Evolutionary conservation across 1,140 invertebrate genomes (phyloP).

Genomic region (Lepidurus packardi): DNA sequence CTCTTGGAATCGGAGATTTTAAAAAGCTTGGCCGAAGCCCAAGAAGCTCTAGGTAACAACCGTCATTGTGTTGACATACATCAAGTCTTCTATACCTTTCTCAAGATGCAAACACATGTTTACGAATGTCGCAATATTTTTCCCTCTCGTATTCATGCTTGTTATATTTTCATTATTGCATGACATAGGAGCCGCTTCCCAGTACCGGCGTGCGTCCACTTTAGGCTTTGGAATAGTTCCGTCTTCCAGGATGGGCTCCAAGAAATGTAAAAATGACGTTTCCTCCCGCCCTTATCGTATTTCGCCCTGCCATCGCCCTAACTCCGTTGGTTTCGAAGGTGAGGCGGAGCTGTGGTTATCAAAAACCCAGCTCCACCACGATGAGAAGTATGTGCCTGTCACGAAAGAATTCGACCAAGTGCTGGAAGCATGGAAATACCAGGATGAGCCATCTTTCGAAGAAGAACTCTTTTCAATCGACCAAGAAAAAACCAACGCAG

Average conservation of each 20-base stretch:
- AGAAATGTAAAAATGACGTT: neutral
- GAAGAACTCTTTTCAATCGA: neutral
- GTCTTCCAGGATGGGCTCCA: neutral
- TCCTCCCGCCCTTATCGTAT: neutral
- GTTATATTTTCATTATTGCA: neutral
- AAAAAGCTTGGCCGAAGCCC: conserved; percentile 32
- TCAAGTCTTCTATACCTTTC: neutral
- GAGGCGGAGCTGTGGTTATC: conserved; percentile 5
- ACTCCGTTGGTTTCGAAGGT: neutral
- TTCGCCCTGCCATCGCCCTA: neutral
- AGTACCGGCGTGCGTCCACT: neutral
- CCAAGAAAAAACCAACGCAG: neutral
- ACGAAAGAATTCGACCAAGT: neutral
- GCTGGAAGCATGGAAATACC: neutral
- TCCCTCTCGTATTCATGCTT: neutral
- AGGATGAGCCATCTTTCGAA: neutral
- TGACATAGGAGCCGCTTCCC: conserved; percentile 12
- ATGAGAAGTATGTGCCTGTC: neutral
- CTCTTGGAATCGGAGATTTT: conserved; percentile 33
- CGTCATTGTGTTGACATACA: neutral
- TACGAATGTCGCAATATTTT: conserved; percentile 1
- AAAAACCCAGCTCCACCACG: neutral
- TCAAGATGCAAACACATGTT: neutral
- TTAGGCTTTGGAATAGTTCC: conserved; percentile 6
- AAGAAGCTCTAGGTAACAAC: conserved; percentile 30